These are phyloP conservation scores for Apis mellifera DNA, from an alignment of 1,140 invertebrate genomes.

Conservation along the genomic window DNA sequence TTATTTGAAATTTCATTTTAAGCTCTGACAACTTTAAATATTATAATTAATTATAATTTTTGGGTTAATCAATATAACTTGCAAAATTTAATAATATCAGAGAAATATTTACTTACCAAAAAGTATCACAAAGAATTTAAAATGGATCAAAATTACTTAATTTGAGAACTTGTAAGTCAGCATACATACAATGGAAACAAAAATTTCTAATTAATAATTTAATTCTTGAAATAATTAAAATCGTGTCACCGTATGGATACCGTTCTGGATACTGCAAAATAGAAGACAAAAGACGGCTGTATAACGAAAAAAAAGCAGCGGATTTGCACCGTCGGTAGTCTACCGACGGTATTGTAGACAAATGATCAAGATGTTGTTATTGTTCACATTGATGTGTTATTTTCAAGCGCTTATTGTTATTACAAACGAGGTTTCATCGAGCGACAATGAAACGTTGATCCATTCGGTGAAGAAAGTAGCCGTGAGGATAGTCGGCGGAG, in stretches of 20 bases:
- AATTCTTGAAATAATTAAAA: neutral
- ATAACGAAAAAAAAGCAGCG: constrained; percentile 9
- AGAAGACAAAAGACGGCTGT: constrained; percentile 48
- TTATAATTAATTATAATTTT: no score
- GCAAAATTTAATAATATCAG: no score
- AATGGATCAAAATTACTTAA: neutral
- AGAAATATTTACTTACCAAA: neutral
- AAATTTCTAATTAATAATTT: neutral
- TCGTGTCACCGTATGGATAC: neutral
- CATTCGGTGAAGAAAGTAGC: neutral
- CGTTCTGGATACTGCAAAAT: neutral
- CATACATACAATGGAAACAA: neutral
- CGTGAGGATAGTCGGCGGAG: constrained; percentile 65
- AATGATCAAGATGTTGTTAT: constrained; percentile 32
- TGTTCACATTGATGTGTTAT: constrained; percentile 22
- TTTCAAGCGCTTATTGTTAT: constrained; percentile 12
- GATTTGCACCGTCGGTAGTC: neutral
- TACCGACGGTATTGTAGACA: neutral
- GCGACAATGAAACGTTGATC: neutral
- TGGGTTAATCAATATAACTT: no score
- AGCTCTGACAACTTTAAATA: no score
- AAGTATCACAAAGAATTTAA: neutral
- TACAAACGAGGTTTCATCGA: neutral
- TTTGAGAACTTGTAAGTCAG: neutral
- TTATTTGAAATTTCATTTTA: no score